Evolutionary conservation across 2,113 vertebrate genomes (phyloP).

Genomic region (Pachyramphus minor): DNA sequence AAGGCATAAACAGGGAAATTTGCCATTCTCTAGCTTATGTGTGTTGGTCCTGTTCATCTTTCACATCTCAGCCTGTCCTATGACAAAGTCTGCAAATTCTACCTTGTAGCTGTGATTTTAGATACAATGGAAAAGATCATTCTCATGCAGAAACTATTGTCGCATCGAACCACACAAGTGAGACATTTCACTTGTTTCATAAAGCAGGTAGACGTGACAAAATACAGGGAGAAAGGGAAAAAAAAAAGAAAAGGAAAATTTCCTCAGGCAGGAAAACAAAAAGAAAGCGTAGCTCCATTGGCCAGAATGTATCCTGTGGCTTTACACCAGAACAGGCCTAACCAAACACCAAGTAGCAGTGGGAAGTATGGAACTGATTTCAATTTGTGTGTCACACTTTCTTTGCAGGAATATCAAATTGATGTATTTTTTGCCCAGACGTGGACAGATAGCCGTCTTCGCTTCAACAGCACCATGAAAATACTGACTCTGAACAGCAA

Average conservation of each 20-base stretch:
- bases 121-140: background rate
- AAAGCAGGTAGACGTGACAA: background rate
- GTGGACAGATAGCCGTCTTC: constrained; percentile 92
- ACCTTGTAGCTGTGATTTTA: background rate
- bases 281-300: background rate
- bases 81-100: background rate
- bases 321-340: background rate
- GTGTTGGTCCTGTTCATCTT: background rate
- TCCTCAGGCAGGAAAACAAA: background rate
- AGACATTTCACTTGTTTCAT: background rate
- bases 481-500: constrained; percentile 94
- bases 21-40: background rate
- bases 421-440: constrained; percentile 98
- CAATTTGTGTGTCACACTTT: constrained; percentile 5
- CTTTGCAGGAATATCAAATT: constrained; percentile 92
- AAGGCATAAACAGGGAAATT: background rate
- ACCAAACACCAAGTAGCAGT: background rate
- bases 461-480: constrained; percentile 96
- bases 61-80: background rate
- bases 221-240: fast-evolving
- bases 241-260: no score
- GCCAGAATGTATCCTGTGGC: background rate
- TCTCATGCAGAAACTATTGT: background rate
- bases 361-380: background rate
- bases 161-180: background rate